Conservation (phyloP, 1,140 invertebrate genomes). For the Bombus breviceps region DNA sequence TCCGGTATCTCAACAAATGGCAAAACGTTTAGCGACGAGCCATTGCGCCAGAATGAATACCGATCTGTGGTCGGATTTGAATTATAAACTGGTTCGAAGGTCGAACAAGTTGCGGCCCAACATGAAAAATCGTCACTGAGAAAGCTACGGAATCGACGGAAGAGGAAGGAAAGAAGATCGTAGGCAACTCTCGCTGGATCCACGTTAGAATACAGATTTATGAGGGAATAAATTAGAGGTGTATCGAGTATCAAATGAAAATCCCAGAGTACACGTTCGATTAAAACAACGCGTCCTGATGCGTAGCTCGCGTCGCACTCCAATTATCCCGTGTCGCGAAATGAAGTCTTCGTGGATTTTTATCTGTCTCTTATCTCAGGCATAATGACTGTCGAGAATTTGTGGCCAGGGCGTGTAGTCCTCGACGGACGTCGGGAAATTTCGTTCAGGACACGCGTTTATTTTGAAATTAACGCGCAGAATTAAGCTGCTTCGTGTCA, state of each 20-base stretch:
- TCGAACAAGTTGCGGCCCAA: no score
- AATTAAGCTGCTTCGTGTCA: background rate
- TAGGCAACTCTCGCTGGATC: background rate
- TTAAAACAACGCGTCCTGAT: constrained; percentile 41
- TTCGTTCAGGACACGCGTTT: background rate
- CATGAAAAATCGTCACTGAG: background rate
- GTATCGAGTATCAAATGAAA: constrained; percentile 58
- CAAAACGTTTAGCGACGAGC: constrained; percentile 56
- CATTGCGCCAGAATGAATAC: background rate
- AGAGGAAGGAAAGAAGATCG: no score
- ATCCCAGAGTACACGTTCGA: constrained; percentile 41
- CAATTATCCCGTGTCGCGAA: constrained; percentile 20
- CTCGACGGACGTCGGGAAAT: background rate
- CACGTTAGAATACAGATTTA: constrained; percentile 52
- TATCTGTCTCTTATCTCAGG: background rate
- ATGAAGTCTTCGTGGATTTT: constrained; percentile 2
- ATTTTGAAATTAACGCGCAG: background rate
- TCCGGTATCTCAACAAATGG: constrained; percentile 16
- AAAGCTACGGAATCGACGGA: background rate
- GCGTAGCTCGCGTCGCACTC: no score
- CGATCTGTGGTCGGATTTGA: constrained; percentile 18
- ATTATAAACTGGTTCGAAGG: constrained; percentile 28
- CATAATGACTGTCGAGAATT: background rate
- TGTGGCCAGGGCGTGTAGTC: background rate
- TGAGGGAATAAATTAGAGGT: constrained; percentile 63